Base-by-base conservation (phyloP, 2,113 vertebrate genomes). In the Podarcis cretensis region DNA sequence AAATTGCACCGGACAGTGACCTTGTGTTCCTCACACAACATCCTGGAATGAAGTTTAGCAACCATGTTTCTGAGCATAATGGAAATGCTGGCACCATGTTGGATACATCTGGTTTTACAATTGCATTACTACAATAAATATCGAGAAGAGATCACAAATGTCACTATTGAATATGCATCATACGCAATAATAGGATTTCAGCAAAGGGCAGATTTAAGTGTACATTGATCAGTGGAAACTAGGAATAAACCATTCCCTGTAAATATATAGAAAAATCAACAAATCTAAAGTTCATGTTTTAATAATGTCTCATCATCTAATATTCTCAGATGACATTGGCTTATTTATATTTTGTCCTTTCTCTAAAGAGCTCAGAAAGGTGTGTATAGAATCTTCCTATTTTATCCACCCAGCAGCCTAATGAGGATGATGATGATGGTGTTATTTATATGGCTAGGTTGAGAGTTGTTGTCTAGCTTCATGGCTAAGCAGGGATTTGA, bases 1-100 rank as follows among this genome's bases (percentile, higher is more conserved):
- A 86, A 84, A 76, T 37, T 94, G 74, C 89, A 83, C 76, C 77
- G 32, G 27, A 84, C 78, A 92, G 93, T 90, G n/a, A 78, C 32
- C 81, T 86, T 32, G 1, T 37, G 85, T 83, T 77, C 90, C 90
- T 89, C 68, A 80, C 84, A 84, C 87, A 82, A 32, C 25, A 77
- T 87, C 40, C n/a, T 85, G 86, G 92, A 93, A 83, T 37, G 3
- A 43, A 21, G 57, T 90, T 94, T 21, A 74, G 68, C 80, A 43
- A 1, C 30, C 7, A 0, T 0, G 0, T 71, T 88, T 91, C 84
- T 77, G 73, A 63, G 32, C 63, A 0, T 90, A 94, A 92, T 90
- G 30, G 74, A 89, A 16, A 59, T 25, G 54, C 84, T 95, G 87
- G 88, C 91, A 81, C 14, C 23, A 13, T 1, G 32, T n/a, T n/a